Conservation (phyloP, 2,113 vertebrate genomes). For the Sminthopsis crassicaudata region DNA sequence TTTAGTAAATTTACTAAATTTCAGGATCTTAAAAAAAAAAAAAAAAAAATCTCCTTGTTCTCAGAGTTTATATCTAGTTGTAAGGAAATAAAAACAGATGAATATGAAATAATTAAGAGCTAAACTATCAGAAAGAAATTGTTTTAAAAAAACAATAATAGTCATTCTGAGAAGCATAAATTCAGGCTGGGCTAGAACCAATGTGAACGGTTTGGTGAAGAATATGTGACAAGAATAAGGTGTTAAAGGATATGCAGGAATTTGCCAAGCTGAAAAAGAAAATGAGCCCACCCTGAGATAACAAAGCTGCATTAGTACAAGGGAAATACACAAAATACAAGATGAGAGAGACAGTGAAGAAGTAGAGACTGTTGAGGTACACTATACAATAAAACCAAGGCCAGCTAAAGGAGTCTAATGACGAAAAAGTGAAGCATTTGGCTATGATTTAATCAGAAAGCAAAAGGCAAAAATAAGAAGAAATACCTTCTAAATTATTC, state of each 20-base stretch:
- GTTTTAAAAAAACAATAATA: neutral
- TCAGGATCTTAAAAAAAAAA: neutral
- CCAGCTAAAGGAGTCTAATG: neutral
- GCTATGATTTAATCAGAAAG: slow-evolving; percentile 63
- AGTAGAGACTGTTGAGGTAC: neutral
- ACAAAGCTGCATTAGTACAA: neutral
- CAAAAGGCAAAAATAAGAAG: slow-evolving; percentile 66
- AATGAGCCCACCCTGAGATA: neutral
- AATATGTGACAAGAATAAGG: neutral
- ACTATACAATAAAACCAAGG: neutral
- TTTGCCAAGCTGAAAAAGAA: neutral
- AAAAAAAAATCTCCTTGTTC: neutral
- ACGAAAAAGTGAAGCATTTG: slow-evolving; percentile 26
- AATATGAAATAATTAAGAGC: neutral
- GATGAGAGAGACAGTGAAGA: neutral
- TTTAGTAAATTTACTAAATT: no score
- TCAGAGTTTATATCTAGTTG: neutral
- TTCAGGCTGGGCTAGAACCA: neutral
- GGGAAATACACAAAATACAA: neutral
- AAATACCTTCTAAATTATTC: slow-evolving; percentile 51
- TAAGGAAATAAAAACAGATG: neutral
- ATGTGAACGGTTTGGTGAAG: neutral
- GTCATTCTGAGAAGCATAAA: neutral
- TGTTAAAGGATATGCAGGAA: neutral
- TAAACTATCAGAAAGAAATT: neutral